Base-by-base conservation (phyloP, 1,140 invertebrate genomes). In the Drosophila ficusphila region DNA sequence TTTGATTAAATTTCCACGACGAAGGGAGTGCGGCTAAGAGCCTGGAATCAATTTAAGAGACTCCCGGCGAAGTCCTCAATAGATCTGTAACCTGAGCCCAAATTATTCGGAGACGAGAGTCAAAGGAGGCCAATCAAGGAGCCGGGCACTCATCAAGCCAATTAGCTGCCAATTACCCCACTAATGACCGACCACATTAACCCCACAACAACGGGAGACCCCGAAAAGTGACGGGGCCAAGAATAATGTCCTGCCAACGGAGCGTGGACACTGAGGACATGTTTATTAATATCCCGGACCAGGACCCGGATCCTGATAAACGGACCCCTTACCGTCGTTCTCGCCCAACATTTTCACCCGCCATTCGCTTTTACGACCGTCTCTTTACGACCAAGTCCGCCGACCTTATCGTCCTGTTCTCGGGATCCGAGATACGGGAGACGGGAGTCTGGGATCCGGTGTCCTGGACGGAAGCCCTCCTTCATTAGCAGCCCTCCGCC, bases 141-240 rank as follows among this genome's bases (percentile, higher is more conserved):
- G 52, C 9, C 39, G 25, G 38, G 23, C 31, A 46, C 23, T 51
- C 42, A 46, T 76, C 34, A 33, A 62, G 61, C 79, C 79, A 82
- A 82, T 82, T 83, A 83, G 79, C 61, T 74, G 79, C 61, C 79
- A 82, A 83, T 82, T 82, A 83, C 72, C 72, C 64, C 38, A 41
- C 69, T 78, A 82, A 82, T 77, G 68, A 82, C 57, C 57, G 48
- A 64, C 68, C 78, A 58, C 61, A 83, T 83, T 78, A 78, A 69
- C 41, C 67, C 72, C 60, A 46, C 54, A 60, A 54, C n/a, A n/a
- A n/a, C n/a, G n/a, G n/a, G n/a, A 25, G 25, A 25, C 27, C 25
- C 12, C 34, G 6, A 36, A 42, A 42, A 23, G 8, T 14, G 19
- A 21, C 1, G 29, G 19, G 33, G 3, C 4, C 12, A 51, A 53